Evolutionary conservation across 2,888 invertebrate species (phyloP).

Genomic region (Drosophila lutescens): DNA sequence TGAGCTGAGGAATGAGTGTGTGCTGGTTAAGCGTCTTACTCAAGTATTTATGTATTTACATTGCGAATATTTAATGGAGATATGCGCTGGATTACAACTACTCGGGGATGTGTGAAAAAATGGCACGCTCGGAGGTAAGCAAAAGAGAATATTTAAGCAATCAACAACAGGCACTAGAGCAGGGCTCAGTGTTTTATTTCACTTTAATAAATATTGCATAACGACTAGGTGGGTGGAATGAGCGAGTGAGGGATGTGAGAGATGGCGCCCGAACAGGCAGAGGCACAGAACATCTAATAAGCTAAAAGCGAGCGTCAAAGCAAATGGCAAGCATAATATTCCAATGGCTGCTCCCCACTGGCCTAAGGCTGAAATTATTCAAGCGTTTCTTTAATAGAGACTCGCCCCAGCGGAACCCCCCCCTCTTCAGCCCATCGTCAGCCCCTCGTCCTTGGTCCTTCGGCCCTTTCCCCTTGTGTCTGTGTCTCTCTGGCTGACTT

Average conservation of each 20-base stretch:
- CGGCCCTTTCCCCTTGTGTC: conserved; percentile 5
- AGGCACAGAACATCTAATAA: conserved; percentile 48
- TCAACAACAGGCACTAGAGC: conserved; percentile 43
- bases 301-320: conserved; percentile 57
- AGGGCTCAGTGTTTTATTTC: conserved; percentile 48
- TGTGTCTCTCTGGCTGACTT: conserved; percentile 29
- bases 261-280: conserved; percentile 19
- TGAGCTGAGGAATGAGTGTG: conserved; percentile 21
- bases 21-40: conserved; percentile 74
- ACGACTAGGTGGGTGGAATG: conserved; percentile 16
- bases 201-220: conserved; percentile 72
- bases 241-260: neutral
- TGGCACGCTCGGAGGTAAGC: conserved; percentile 54
- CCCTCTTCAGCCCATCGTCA: neutral
- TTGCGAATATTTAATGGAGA: conserved; percentile 78
- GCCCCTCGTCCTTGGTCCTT: neutral
- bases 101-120: conserved; percentile 57
- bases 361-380: conserved; percentile 70
- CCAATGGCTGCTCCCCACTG: conserved; percentile 44
- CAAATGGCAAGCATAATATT: conserved; percentile 56
- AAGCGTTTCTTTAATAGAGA: conserved; percentile 59
- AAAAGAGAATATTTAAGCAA: conserved; percentile 73
- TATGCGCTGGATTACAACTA: conserved; percentile 74
- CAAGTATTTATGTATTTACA: conserved; percentile 78
- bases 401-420: conserved; percentile 26